phyloP scores from a whole-genome alignment of 2,888 invertebrate genomes.

The Parapristionchus giblindavisi region DNA sequence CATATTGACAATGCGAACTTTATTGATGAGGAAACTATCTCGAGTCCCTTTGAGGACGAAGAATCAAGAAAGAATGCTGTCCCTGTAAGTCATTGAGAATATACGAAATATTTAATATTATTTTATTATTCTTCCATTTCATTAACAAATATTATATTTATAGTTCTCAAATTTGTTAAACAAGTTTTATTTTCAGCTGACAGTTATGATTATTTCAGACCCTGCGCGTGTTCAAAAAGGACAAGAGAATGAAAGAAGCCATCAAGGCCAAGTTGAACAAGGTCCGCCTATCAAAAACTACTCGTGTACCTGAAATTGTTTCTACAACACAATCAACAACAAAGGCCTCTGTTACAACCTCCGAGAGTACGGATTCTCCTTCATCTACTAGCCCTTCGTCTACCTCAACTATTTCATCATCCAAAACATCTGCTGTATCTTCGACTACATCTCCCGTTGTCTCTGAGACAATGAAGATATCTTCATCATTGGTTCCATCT shows the following conservation, averaged over 20 bases:
- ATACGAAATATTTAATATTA: too few species aligned
- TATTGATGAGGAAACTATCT: slow-evolving; percentile 54
- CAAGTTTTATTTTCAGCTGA: background rate
- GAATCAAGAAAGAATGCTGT: too few species aligned
- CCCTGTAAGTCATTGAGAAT: too few species aligned
- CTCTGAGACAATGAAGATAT: too few species aligned
- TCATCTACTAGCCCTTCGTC: background rate
- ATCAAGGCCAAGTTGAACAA: slow-evolving; percentile 27
- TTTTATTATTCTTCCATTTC: too few species aligned
- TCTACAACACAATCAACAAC: background rate
- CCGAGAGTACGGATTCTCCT: background rate
- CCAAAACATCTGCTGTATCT: background rate
- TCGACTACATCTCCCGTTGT: background rate
- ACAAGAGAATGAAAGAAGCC: slow-evolving; percentile 21
- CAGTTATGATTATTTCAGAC: slow-evolving; percentile 10
- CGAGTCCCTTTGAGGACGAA: slow-evolving; percentile 56
- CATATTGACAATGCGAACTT: slow-evolving; percentile 51
- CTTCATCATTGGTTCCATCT: too few species aligned
- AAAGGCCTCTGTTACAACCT: background rate
- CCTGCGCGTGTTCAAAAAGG: slow-evolving; percentile 33
- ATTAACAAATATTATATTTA: too few species aligned
- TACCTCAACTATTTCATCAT: background rate
- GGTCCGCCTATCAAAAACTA: background rate
- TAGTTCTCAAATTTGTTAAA: background rate
- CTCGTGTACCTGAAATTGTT: background rate